phyloP scores from a whole-genome alignment of 2,797 vertebrate genomes.

The Miichthys miiuy region DNA sequence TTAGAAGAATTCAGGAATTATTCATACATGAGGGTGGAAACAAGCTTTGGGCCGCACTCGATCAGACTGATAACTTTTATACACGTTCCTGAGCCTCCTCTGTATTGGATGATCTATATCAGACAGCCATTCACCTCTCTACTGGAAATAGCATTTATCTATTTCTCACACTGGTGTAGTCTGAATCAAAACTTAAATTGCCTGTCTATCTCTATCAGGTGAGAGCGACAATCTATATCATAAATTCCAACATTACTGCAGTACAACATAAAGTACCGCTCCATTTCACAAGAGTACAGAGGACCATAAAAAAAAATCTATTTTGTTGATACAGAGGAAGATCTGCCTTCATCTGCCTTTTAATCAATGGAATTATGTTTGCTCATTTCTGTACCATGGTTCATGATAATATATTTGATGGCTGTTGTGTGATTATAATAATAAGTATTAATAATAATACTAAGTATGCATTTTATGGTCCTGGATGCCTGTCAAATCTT shows the following conservation, averaged over 20 bases:
- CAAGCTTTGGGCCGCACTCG: conserved; percentile 48
- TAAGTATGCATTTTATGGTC: neutral
- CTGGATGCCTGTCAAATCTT: conserved; percentile 6
- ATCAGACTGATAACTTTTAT: conserved; percentile 53
- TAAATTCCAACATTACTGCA: conserved; percentile 39
- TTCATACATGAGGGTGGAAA: conserved; percentile 49
- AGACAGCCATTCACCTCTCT: conserved; percentile 46
- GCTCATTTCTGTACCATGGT: conserved; percentile 11
- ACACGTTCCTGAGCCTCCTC: conserved; percentile 51
- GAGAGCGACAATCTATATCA: conserved; percentile 57
- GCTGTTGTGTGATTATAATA: neutral
- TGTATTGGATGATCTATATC: conserved; percentile 64
- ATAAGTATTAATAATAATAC: too few species aligned
- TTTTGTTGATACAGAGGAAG: conserved; percentile 37
- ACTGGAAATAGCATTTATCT: conserved; percentile 62
- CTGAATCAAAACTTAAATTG: conserved; percentile 60
- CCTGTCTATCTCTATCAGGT: conserved; percentile 58
- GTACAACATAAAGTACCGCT: conserved; percentile 25
- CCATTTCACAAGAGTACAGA: conserved; percentile 30
- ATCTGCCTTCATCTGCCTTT: conserved; percentile 35
- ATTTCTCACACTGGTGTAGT: conserved; percentile 42
- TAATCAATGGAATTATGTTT: conserved; percentile 20
- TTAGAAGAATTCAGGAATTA: conserved; percentile 39
- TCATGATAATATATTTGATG: conserved; percentile 28
- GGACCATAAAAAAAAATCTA: conserved; percentile 28